Percentiles rank a stretch among this genome's conserved stretches.
Evolutionary conservation across 2,888 invertebrate genomes (phyloP).

Genomic region (Drosophila recens): DNA sequence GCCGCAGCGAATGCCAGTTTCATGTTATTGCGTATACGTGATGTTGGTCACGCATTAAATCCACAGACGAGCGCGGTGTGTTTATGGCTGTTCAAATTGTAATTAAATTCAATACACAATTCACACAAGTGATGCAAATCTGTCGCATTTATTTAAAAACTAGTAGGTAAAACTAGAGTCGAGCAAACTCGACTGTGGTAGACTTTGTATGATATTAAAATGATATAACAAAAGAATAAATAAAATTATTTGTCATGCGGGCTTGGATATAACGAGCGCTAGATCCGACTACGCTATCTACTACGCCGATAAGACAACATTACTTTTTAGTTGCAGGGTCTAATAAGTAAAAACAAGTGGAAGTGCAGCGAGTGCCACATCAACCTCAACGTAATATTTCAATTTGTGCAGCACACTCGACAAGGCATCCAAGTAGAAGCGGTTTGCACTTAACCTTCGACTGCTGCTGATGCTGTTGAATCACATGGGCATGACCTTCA

Average conservation of each 20-base stretch:
- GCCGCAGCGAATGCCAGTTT: conserved; percentile 55
- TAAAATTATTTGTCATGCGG: no score
- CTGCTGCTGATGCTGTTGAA: conserved; percentile 40
- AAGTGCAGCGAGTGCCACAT: conserved; percentile 16
- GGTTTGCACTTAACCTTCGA: conserved; percentile 71
- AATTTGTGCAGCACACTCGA: conserved; percentile 72
- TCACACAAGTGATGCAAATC: conserved; percentile 62
- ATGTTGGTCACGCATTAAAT: conserved; percentile 39
- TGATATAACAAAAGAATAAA: no score
- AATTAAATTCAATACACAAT: conserved; percentile 69
- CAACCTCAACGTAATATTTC: conserved; percentile 63
- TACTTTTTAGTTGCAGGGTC: neutral
- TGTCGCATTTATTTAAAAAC: conserved; percentile 24
- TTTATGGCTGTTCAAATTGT: conserved; percentile 68
- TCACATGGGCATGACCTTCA: conserved; percentile 70
- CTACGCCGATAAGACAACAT: no score
- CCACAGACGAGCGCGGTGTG: conserved; percentile 41
- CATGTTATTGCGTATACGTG: conserved; percentile 77
- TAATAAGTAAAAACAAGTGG: conserved; percentile 3
- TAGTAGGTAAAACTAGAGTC: neutral
- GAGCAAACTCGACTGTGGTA: neutral
- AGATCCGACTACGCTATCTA: no score
- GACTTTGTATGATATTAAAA: neutral
- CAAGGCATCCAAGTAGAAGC: conserved; percentile 36
- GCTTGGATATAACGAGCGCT: no score